Conservation (phyloP, 1,140 invertebrate genomes). For the Drosophila mayri region DNA sequence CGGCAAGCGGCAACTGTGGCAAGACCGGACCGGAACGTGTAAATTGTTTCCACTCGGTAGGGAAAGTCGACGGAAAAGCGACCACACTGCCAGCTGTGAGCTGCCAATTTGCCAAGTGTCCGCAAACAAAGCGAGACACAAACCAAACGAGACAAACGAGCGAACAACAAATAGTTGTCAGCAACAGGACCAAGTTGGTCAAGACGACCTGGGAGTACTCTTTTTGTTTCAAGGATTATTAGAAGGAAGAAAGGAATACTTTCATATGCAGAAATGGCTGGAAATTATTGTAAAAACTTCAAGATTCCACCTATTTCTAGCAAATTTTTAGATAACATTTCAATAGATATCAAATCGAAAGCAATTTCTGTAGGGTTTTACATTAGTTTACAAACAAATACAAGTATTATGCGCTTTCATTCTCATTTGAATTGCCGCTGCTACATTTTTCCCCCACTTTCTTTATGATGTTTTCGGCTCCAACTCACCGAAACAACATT, state of each 20-base stretch:
- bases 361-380: not conserved
- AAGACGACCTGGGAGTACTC: not conserved
- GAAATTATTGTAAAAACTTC: too few species aligned
- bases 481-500: not conserved
- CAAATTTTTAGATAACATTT: too few species aligned
- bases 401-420: not conserved
- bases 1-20: constrained; percentile 8
- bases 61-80: constrained; percentile 7
- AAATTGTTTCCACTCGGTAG: constrained; percentile 52
- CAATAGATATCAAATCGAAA: too few species aligned
- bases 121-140: constrained; percentile 64
- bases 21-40: constrained; percentile 56
- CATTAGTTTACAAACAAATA: not conserved
- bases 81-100: constrained; percentile 34
- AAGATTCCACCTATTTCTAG: not conserved
- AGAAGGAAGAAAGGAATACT: too few species aligned
- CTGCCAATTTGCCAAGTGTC: constrained; percentile 79
- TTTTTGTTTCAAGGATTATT: not conserved
- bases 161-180: constrained; percentile 45
- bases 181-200: not conserved
- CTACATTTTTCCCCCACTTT: not conserved
- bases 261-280: not conserved
- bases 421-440: not conserved
- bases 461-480: not conserved
- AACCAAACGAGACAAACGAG: constrained; percentile 45